Percentiles rank a stretch among this genome's conserved stretches.
Conservation (phyloP, 1,140 invertebrate genomes). For the Neodiprion lecontei region DNA sequence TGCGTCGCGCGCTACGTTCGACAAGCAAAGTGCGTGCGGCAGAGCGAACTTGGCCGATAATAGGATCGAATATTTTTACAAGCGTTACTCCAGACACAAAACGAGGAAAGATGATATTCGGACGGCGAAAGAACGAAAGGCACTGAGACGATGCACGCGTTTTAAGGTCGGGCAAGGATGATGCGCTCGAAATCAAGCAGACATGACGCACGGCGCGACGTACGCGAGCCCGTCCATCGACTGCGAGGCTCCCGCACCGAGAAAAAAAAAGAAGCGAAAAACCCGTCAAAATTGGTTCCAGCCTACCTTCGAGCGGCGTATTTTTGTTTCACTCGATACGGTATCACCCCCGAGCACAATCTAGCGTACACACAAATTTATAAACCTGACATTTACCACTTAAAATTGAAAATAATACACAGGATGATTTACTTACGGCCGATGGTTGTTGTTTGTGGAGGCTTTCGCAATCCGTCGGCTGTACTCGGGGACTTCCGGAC, state of each 20-base stretch:
- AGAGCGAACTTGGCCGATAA: no score
- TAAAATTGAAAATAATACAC: conserved; percentile 34
- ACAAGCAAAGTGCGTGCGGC: no score
- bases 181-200: conserved; percentile 10
- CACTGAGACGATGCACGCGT: neutral
- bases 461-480: conserved; percentile 56
- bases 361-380: conserved; percentile 24
- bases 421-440: conserved; percentile 57
- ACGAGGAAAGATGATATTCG: conserved; percentile 16
- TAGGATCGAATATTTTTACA: neutral
- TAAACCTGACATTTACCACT: conserved; percentile 26
- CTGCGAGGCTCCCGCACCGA: conserved; percentile 9
- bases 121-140: neutral
- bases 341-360: conserved; percentile 23
- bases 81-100: conserved; percentile 1
- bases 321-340: conserved; percentile 22
- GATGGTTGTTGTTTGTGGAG: conserved; percentile 60
- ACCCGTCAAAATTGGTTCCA: conserved; percentile 23
- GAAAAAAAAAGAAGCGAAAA: conserved; percentile 13
- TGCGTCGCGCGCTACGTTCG: conserved; percentile 19
- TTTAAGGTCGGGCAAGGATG: conserved; percentile 32
- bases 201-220: conserved; percentile 45
- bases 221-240: conserved; percentile 25
- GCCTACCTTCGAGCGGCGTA: conserved; percentile 9
- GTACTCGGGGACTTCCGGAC: conserved; percentile 45